A percentile compares a stretch with the other conserved stretches of the same genome.
These are phyloP conservation scores for Lagothrix lagotricha DNA, from an alignment of 2,797 vertebrate genomes.

Conservation along the genomic window DNA sequence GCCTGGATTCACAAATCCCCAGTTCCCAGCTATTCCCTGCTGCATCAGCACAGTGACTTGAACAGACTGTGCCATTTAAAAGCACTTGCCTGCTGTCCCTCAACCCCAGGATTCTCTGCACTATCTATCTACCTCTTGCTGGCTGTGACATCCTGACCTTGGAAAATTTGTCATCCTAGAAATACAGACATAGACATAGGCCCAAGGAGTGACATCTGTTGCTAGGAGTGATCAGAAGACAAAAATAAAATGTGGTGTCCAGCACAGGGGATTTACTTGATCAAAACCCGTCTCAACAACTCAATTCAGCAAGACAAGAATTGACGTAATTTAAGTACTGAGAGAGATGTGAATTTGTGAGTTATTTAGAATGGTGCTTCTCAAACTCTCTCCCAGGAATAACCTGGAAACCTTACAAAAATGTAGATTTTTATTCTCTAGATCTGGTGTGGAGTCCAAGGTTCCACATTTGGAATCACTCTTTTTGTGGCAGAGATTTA, in stretches of 20 bases:
- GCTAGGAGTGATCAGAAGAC: background rate
- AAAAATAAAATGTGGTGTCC: background rate
- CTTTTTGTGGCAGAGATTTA: background rate
- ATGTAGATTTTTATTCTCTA: background rate
- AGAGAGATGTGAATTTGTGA: background rate
- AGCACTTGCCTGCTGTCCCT: background rate
- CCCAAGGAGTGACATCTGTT: background rate
- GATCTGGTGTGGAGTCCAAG: background rate
- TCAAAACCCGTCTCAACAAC: background rate
- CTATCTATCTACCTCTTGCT: background rate
- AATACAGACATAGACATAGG: background rate
- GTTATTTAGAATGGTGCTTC: background rate
- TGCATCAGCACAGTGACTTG: conserved; percentile 50
- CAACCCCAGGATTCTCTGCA: background rate
- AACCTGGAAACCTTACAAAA: background rate
- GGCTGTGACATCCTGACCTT: conserved; percentile 37
- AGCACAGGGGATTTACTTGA: background rate
- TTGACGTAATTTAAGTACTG: background rate
- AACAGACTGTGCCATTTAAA: conserved; percentile 60
- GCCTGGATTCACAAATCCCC: conserved; percentile 20
- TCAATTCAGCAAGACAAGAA: background rate
- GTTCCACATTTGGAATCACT: background rate
- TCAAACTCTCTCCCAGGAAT: background rate
- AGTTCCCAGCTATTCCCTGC: background rate
- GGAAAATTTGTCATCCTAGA: background rate